Percentiles rank a stretch among this genome's conserved stretches.
Conservation (phyloP, 1,140 invertebrate species). For the Chionoecetes opilio region DNA sequence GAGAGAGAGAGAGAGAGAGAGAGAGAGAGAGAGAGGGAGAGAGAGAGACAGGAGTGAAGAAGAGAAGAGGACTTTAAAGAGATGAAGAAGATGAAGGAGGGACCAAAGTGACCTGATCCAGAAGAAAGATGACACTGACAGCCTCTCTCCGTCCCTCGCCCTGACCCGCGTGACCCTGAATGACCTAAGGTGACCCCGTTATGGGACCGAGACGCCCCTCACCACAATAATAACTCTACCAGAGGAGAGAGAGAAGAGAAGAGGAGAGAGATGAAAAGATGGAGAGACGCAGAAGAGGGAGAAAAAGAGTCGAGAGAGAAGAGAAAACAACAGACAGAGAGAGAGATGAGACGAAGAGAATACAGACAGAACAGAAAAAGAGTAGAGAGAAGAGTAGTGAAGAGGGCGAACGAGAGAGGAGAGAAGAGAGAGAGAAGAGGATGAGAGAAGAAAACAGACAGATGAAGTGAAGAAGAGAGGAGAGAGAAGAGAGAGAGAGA, state of each 20-base stretch:
- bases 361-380: background rate
- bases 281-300: background rate
- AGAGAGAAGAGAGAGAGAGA: no score
- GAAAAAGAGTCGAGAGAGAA: background rate
- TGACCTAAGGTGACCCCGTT: conserved; percentile 59
- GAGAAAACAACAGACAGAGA: background rate
- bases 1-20: no score
- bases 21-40: no score
- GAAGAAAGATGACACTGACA: conserved; percentile 7
- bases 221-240: conserved; percentile 43
- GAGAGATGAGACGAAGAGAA: no score
- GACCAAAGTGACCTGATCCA: conserved; percentile 12
- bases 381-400: no score
- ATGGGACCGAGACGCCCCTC: background rate
- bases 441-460: no score
- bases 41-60: no score
- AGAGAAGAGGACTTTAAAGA: no score
- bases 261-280: background rate
- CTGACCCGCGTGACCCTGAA: background rate
- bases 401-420: no score
- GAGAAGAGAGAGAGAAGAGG: no score
- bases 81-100: no score
- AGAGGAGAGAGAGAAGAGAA: background rate
- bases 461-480: no score
- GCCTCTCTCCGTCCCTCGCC: background rate